Evolutionary conservation across 2,888 invertebrate genomes (phyloP).

Genomic region (Bimastos eiseni): DNA sequence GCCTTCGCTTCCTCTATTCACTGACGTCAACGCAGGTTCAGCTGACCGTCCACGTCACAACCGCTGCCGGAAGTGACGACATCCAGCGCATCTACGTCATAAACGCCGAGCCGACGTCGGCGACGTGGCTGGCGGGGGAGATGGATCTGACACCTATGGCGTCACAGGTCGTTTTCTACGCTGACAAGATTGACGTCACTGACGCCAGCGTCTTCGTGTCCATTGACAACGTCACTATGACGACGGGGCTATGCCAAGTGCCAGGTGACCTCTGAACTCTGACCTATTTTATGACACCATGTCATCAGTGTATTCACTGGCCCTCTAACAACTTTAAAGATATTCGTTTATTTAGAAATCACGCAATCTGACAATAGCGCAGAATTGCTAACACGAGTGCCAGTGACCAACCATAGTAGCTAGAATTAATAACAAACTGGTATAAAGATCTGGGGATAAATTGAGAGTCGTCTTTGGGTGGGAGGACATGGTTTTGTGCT

Average conservation of each 20-base stretch:
- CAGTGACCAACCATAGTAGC: too few relatives aligned
- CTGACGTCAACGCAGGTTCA: constrained; percentile 3
- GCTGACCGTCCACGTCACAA: not conserved
- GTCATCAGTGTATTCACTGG: too few relatives aligned
- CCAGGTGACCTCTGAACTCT: constrained; percentile 15
- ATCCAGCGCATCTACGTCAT: not conserved
- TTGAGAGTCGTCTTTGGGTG: too few relatives aligned
- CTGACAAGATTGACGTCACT: constrained; percentile 31
- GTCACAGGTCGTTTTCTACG: constrained; percentile 18
- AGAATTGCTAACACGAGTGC: too few relatives aligned
- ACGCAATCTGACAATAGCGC: too few relatives aligned
- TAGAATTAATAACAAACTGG: too few relatives aligned
- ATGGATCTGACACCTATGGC: not conserved
- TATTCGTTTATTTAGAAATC: too few relatives aligned
- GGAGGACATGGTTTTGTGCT: too few relatives aligned
- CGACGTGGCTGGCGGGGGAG: constrained; percentile 22
- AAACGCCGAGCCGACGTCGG: not conserved
- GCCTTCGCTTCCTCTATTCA: constrained; percentile 21
- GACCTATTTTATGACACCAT: not conserved
- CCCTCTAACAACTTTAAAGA: too few relatives aligned
- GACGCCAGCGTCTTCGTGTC: not conserved
- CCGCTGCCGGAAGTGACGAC: not conserved
- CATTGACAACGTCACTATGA: constrained; percentile 29
- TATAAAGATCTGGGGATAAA: too few relatives aligned
- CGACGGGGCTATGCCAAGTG: constrained; percentile 7